A percentile compares a stretch with the other conserved stretches of the same genome.
Evolutionary conservation across 2,113 vertebrate species (phyloP).

Genomic region (Globicephala melas): DNA sequence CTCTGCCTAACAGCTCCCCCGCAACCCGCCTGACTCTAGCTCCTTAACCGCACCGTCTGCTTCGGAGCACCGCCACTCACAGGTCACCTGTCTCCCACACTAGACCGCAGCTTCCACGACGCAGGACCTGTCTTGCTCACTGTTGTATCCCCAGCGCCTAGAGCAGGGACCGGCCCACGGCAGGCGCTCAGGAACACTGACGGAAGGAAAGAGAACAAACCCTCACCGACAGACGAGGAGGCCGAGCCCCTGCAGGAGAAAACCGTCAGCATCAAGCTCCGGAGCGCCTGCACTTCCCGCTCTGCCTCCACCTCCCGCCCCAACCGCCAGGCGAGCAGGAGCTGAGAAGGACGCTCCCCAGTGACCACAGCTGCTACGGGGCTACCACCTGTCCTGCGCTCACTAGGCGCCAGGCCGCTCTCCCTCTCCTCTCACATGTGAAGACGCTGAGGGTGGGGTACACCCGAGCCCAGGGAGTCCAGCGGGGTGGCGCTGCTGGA

Average conservation of each 20-base stretch:
- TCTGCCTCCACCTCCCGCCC: not conserved
- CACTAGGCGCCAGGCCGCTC: too few species aligned
- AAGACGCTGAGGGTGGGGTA: not conserved
- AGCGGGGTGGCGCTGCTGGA: not conserved
- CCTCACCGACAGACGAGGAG: not conserved
- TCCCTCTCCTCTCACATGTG: not conserved
- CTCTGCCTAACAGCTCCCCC: not conserved
- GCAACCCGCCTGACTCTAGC: not conserved
- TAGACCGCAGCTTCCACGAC: fast-evolving
- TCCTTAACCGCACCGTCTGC: not conserved
- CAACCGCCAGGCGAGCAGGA: not conserved
- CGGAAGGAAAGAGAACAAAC: not conserved
- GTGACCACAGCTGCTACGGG: fast-evolving
- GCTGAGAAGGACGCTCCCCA: not conserved
- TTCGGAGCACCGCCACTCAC: not conserved
- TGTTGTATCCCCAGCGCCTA: not conserved
- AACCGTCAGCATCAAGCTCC: not conserved
- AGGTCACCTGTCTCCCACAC: not conserved
- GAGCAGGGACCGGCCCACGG: too few species aligned
- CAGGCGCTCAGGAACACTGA: not conserved
- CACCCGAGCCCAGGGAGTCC: too few species aligned
- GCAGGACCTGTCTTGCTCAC: not conserved
- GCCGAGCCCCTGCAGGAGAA: not conserved
- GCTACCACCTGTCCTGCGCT: not conserved
- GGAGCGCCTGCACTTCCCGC: not conserved